Conservation (phyloP, 2,888 invertebrate species). For the Rosalia funebris region DNA sequence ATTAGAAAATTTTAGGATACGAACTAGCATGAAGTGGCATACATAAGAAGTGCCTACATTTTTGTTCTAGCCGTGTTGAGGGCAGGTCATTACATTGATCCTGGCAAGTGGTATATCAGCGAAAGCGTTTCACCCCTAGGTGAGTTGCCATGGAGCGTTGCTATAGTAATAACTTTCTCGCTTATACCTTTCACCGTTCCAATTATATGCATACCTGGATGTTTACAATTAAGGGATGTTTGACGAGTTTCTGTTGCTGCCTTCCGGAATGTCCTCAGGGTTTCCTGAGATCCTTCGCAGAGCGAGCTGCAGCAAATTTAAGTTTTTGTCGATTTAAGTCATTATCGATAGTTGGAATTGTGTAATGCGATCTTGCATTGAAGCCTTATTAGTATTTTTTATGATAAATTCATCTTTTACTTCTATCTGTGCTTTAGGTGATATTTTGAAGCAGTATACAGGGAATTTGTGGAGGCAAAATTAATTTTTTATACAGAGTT, state of each 20-base stretch:
- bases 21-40: too few species aligned
- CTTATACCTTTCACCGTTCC: constrained; percentile 37
- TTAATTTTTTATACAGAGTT: not conserved
- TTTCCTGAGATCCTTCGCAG: too few species aligned
- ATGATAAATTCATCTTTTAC: too few species aligned
- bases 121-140: constrained; percentile 57
- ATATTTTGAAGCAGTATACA: not conserved
- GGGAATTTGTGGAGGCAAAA: not conserved
- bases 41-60: too few species aligned
- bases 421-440: not conserved
- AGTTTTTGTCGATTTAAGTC: too few species aligned
- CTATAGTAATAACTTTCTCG: constrained; percentile 62
- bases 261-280: constrained; percentile 20
- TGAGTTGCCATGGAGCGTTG: constrained; percentile 61
- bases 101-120: constrained; percentile 50
- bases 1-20: too few species aligned
- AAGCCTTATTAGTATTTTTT: too few species aligned
- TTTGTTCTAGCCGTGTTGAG: not conserved
- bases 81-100: constrained; percentile 47
- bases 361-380: too few species aligned
- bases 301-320: too few species aligned
- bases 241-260: constrained; percentile 25
- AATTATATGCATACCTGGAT: constrained; percentile 38
- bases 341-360: too few species aligned
- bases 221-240: constrained; percentile 35